Base-by-base conservation (phyloP, 2,113 vertebrate species). In the Aplodontia rufa region DNA sequence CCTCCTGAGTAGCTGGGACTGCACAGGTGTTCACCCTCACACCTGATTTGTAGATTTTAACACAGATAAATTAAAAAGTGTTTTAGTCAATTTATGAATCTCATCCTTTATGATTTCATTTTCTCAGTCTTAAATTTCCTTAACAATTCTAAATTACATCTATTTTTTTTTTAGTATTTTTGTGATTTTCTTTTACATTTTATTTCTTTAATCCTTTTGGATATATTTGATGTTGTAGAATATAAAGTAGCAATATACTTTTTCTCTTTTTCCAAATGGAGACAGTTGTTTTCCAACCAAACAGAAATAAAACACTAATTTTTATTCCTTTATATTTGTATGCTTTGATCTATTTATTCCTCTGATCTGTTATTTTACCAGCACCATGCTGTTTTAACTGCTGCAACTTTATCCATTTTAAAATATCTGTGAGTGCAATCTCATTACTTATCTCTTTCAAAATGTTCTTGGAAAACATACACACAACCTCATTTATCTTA, bases 351-450 rank as follows among this genome's bases (percentile, higher is more conserved):
- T 79, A 62, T 45, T 90, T 82, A 76, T 72, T 90, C 75, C 16
- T 90, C 76, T 78, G n/a, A 91, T 64, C 32, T 94, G 37, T 71
- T 95, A 96, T 89, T 93, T 96, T 24, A 45, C 26, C n/a, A 76
- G 47, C 6, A 86, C 32, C 8, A 84, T 26, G 60, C 4, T 90
- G 42, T 45, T 93, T 79, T 75, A 93, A 89, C 55, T 90, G 58
- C 20, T 80, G 12, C 20, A 91, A 82, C 40, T 45, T 91, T 86
- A 86, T 91, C 35, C 47, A 78, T 68, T 82, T 94, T 78, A 53
- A 88, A 64, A 89, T 42, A 90, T 24, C 28, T 40, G 2, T 37
- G 9, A 91, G 26, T 53, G 1, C 30, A 94, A 78, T 3, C 24
- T 90, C 58, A 86, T 72, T 95, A 87, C 42, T 94, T 78, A 58